Conservation (phyloP, 1,140 invertebrate species). For the Neodiprion lecontei region DNA sequence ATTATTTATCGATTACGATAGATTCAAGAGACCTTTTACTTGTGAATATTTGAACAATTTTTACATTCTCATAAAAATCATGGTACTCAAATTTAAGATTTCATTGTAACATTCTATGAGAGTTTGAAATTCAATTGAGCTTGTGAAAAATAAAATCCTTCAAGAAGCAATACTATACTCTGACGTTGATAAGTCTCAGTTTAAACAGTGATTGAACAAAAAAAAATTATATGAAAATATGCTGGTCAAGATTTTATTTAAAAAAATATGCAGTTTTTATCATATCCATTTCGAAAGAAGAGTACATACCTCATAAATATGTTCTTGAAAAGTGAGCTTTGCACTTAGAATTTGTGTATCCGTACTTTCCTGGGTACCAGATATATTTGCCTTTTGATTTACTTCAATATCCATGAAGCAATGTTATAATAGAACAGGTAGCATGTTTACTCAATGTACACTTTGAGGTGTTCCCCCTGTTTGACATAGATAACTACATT, state of each 20-base stretch:
- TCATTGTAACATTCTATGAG: conserved; percentile 11
- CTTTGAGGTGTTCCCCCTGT: too few species aligned
- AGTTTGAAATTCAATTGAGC: not conserved
- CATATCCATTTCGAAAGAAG: not conserved
- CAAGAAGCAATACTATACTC: too few species aligned
- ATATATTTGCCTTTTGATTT: not conserved
- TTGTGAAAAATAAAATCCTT: too few species aligned
- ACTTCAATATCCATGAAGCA: too few species aligned
- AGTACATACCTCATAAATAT: not conserved
- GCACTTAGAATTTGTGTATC: not conserved
- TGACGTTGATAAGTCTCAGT: not conserved
- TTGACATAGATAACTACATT: not conserved
- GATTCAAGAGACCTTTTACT: not conserved
- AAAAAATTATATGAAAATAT: not conserved
- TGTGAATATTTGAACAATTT: not conserved
- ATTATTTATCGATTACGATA: not conserved
- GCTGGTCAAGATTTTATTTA: conserved; percentile 1
- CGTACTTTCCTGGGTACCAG: not conserved
- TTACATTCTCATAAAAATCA: conserved; percentile 13
- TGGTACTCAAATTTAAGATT: conserved; percentile 7
- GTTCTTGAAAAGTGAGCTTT: not conserved
- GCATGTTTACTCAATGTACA: too few species aligned
- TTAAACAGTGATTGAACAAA: not conserved
- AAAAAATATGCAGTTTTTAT: not conserved
- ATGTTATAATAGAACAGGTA: too few species aligned